Conservation (phyloP, 2,113 vertebrate genomes). For the Craseonycteris thonglongyai region DNA sequence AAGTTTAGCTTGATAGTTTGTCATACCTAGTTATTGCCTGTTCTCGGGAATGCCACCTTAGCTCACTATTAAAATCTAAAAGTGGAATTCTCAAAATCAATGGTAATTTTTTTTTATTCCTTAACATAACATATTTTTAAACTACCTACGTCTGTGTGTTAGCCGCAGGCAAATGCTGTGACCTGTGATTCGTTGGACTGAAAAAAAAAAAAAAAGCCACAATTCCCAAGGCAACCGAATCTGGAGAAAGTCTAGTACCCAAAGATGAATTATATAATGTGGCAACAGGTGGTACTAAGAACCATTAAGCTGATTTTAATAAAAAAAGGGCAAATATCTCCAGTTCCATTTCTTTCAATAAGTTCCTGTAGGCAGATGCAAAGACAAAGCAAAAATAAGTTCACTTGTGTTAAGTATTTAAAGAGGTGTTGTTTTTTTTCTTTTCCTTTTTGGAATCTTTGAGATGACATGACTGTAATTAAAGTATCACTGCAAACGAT, state of each 20-base stretch:
- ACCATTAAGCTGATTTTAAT: conserved; percentile 72
- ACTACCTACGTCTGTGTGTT: conserved; percentile 20
- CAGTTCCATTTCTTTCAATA: conserved; percentile 56
- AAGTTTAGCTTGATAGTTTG: neutral
- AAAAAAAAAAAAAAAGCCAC: neutral
- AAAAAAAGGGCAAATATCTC: conserved; percentile 68
- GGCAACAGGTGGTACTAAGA: conserved; percentile 71
- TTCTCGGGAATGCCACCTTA: neutral
- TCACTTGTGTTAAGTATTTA: neutral
- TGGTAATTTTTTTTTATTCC: conserved; percentile 8
- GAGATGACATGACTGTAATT: neutral
- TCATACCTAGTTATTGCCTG: neutral
- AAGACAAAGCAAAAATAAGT: neutral
- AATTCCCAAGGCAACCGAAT: conserved; percentile 50
- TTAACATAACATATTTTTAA: conserved; percentile 47
- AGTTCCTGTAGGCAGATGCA: conserved; percentile 55
- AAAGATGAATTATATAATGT: conserved; percentile 61
- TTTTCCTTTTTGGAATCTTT: neutral
- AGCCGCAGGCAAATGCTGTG: conserved; percentile 12
- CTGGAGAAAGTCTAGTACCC: conserved; percentile 67
- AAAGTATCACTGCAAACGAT: conserved; percentile 18
- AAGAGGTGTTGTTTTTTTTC: neutral
- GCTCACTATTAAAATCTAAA: conserved; percentile 55
- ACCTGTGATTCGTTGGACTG: neutral
- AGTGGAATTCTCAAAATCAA: conserved; percentile 31